A percentile compares a stretch with the other conserved stretches of the same genome.
Evolutionary conservation across 2,113 vertebrate genomes (phyloP).

Genomic region (Nycticorax nycticorax): DNA sequence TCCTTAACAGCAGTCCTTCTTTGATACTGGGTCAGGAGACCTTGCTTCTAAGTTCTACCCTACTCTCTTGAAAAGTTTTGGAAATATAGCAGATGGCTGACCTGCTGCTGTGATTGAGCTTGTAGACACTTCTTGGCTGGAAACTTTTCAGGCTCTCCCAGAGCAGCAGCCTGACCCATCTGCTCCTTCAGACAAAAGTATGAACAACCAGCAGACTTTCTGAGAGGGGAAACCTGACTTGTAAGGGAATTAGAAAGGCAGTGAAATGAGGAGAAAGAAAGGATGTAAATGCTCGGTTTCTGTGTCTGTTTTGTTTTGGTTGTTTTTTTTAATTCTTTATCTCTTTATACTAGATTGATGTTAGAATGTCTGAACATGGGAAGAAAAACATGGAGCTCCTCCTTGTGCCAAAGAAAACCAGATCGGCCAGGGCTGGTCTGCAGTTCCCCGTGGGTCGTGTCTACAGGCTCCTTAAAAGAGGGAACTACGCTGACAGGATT

Average conservation of each 20-base stretch:
- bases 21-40: neutral
- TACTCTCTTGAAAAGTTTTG: neutral
- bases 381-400: constrained; percentile 49
- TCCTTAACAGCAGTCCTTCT: neutral
- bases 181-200: neutral
- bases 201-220: neutral
- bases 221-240: neutral
- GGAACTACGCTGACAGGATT: constrained; percentile 59
- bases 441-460: constrained; percentile 77
- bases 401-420: neutral
- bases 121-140: neutral
- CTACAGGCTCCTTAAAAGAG: constrained; percentile 70
- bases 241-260: neutral
- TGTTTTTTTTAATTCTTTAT: neutral
- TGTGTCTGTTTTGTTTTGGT: neutral
- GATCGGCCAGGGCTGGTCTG: constrained; percentile 66
- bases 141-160: neutral
- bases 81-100: neutral
- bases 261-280: neutral
- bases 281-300: neutral
- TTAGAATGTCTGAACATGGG: constrained; percentile 71
- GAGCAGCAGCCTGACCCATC: neutral
- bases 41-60: neutral
- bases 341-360: neutral
- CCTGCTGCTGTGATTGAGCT: neutral